phyloP scores from a whole-genome alignment of 2,113 vertebrate species.

The Oncorhynchus nerka region DNA sequence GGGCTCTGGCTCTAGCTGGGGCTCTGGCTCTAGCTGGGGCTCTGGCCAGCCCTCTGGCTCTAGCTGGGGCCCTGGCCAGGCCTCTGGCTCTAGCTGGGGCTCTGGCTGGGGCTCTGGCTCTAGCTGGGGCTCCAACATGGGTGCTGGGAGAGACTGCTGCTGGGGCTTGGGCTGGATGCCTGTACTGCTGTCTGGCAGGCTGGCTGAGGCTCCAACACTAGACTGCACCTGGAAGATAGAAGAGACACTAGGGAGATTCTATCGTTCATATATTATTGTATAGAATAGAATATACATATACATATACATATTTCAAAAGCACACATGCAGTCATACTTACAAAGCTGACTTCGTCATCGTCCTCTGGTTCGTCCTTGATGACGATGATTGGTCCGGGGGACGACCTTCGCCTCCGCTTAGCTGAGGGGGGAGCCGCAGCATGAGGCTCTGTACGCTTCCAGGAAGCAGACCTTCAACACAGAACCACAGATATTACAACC shows the following conservation, averaged over 20 bases:
- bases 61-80: not conserved
- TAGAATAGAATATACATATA: not conserved
- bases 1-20: not conserved
- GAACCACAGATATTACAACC: not conserved
- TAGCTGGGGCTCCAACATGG: not conserved
- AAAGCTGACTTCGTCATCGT: conserved; percentile 75
- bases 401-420: conserved; percentile 63
- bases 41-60: conserved; percentile 45
- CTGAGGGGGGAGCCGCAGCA: conserved; percentile 31
- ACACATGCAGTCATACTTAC: conserved; percentile 51
- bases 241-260: not conserved
- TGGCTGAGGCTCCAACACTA: conserved; percentile 56
- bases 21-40: not conserved
- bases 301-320: not conserved
- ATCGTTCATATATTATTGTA: too few species aligned
- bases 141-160: not conserved
- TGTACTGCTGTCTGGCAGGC: conserved; percentile 79
- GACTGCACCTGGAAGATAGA: conserved; percentile 66
- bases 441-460: conserved; percentile 66
- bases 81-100: not conserved
- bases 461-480: conserved; percentile 26
- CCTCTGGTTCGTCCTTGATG: conserved; percentile 78
- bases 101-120: not conserved
- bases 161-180: conserved; percentile 60
- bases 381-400: conserved; percentile 75